Conservation (phyloP, 2,113 vertebrate species). For the Empidonax alnorum region DNA sequence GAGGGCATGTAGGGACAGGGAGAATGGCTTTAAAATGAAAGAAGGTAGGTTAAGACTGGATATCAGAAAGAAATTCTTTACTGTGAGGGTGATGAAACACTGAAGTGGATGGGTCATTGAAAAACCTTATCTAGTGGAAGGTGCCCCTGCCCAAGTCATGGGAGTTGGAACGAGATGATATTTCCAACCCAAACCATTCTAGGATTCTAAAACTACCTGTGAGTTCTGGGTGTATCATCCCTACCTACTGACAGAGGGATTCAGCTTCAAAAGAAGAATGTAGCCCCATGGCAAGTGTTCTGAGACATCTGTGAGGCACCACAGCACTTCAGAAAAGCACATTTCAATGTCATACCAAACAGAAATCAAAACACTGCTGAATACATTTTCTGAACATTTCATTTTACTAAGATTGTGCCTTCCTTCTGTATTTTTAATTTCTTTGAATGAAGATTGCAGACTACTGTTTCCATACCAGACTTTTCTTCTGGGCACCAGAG, state of each 20-base stretch:
- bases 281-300: rapidly evolving
- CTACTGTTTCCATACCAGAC: background rate
- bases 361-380: background rate
- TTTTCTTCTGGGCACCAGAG: background rate
- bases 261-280: background rate
- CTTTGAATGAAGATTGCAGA: background rate
- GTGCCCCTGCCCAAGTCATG: background rate
- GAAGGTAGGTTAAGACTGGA: background rate
- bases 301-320: background rate
- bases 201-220: background rate
- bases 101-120: too few species aligned
- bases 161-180: background rate
- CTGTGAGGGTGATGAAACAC: background rate
- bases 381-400: background rate
- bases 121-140: background rate
- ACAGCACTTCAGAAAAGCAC: background rate
- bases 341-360: background rate
- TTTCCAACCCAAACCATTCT: background rate
- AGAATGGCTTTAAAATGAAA: background rate
- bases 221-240: background rate
- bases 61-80: background rate
- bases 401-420: background rate
- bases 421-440: background rate
- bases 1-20: background rate
- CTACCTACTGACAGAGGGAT: background rate